These are phyloP conservation scores for Dicaeum eximium DNA, from an alignment of 2,113 vertebrate genomes.

Conservation along the genomic window DNA sequence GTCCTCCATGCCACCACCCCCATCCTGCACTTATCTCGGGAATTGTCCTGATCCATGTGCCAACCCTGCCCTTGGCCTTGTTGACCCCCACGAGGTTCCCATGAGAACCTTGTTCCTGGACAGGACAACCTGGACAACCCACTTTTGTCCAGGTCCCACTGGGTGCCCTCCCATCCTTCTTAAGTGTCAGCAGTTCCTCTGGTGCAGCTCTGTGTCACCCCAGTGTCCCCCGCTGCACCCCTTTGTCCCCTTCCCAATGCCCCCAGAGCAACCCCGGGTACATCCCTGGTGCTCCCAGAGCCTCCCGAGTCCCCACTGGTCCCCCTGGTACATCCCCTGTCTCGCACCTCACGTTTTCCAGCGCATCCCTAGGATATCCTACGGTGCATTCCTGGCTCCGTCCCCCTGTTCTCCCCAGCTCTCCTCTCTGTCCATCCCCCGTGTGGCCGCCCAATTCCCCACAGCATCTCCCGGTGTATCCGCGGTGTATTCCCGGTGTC, in stretches of 20 bases:
- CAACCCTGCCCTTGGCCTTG: not conserved
- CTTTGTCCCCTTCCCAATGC: not conserved
- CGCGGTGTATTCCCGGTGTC: not conserved
- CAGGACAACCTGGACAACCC: not conserved
- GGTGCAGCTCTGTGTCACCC: not conserved
- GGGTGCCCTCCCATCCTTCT: not conserved
- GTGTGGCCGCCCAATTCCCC: not conserved
- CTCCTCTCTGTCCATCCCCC: not conserved
- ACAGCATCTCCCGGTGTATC: not conserved
- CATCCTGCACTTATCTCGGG: accelerated
- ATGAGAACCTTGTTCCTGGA: not conserved
- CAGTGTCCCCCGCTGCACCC: not conserved
- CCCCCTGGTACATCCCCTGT: not conserved
- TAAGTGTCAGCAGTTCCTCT: not conserved
- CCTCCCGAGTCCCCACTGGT: no score
- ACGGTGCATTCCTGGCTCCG: not conserved
- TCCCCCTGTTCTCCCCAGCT: not conserved
- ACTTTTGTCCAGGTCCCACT: not conserved
- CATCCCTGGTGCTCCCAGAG: not conserved
- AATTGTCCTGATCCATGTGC: not conserved
- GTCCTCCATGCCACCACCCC: not conserved
- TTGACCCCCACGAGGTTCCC: not conserved
- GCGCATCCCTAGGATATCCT: not conserved
- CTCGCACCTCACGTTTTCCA: not conserved
- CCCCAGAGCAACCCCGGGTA: not conserved